Base-by-base conservation (phyloP, 1,140 invertebrate genomes). In the Drosophila murphyi region DNA sequence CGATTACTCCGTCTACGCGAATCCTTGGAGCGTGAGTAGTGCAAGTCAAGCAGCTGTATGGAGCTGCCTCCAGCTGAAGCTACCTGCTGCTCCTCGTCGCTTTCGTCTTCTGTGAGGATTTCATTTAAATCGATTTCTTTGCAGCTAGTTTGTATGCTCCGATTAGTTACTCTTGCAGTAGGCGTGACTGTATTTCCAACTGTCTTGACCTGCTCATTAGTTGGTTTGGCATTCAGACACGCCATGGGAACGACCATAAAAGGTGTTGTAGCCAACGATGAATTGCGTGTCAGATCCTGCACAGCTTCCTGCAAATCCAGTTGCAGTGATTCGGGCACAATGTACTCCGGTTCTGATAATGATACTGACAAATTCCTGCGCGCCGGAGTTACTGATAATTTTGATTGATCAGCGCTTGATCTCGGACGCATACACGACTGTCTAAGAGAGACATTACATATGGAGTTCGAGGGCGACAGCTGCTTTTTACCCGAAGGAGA, bases 91-190 rank as follows among this genome's bases (percentile, higher is more conserved):
- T 72, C 65, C n/a, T 86, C 59, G 10, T 77, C 76, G 50, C 80
- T 83, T 0, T 91, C 88, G 32, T 91, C 88, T 3, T 91, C 88
- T 0, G 88, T 91, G 34, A 91, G 65, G 4, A 91, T 72, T 2
- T 74, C 71, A 4, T 34, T 28, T 5, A 55, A 3, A n/a, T 70
- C 37, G 10, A 1, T 4, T n/a, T 43, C 10, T 34, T 20, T 70
- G 31, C 20, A 20, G 3, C 56, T 69, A 6, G 67, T 72, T 68
- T 81, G 72, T 3, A 64, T 60, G 7, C 55, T 68, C 1, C 57
- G 69, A 43, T 39, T 76, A 3, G 61, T 48, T 3, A 65, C 43
- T 41, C 35, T 52, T 20, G 56, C 5, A 45, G 52, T 8, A 1
- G 61, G 48, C 48, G 41, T 3, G 2, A 12, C 37, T 8, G 29